phyloP scores from a whole-genome alignment of 2,113 vertebrate species.

The Microcebus lehilahytsara region DNA sequence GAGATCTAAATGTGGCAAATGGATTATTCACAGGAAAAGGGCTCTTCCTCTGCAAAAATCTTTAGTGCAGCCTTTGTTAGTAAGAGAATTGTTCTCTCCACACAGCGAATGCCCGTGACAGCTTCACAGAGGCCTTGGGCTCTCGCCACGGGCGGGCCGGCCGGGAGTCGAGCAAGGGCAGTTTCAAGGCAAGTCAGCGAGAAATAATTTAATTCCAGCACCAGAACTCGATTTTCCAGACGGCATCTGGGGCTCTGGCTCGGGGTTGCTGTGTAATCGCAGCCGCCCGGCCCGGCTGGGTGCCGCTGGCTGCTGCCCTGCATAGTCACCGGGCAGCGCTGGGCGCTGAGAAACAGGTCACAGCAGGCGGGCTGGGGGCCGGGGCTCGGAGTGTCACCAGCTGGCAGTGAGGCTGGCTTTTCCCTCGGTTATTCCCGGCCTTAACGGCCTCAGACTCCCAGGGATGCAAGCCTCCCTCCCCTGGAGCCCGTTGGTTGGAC shows the following conservation, averaged over 20 bases:
- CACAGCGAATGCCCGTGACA: background rate
- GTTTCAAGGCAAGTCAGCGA: background rate
- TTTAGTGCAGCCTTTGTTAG: background rate
- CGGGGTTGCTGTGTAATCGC: background rate
- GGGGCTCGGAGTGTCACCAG: accelerated
- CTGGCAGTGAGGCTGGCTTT: accelerated
- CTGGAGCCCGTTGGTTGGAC: background rate
- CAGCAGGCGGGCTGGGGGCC: background rate
- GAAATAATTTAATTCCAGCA: background rate
- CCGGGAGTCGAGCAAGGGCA: background rate
- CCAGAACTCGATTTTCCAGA: background rate
- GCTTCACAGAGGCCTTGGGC: background rate
- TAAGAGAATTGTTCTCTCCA: background rate
- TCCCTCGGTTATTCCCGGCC: background rate
- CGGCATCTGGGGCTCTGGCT: background rate
- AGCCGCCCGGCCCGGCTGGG: accelerated
- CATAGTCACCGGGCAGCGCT: accelerated
- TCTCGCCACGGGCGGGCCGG: background rate
- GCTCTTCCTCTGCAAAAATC: background rate
- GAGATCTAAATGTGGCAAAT: background rate
- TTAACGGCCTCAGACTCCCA: too few species aligned
- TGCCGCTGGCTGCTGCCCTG: background rate
- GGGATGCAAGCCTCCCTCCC: background rate
- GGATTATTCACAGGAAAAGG: background rate
- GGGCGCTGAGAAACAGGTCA: accelerated